phyloP scores from a whole-genome alignment of 2,797 vertebrate genomes.

The Hydrocynus forskahlii region DNA sequence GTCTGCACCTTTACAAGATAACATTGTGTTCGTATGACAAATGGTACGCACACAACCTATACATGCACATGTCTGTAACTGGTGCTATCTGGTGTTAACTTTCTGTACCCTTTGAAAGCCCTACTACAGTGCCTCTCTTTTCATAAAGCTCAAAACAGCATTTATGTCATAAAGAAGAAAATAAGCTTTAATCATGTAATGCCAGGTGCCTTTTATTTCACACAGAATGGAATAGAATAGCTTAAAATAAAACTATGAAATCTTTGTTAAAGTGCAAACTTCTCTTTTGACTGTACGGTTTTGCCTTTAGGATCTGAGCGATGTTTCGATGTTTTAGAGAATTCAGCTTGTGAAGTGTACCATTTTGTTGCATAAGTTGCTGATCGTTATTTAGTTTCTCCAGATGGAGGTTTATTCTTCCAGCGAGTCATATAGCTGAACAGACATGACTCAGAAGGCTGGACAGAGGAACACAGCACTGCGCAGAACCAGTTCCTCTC shows the following conservation, averaged over 20 bases:
- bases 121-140: neutral
- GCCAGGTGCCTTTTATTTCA: too few relatives aligned
- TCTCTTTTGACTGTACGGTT: neutral
- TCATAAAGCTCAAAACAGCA: neutral
- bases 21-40: neutral
- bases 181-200: too few relatives aligned
- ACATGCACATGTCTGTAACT: too few relatives aligned
- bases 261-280: too few relatives aligned
- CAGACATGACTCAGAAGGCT: slow-evolving; percentile 33
- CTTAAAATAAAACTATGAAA: too few relatives aligned
- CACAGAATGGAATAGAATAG: too few relatives aligned
- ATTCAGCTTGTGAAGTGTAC: neutral
- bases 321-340: neutral
- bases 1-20: neutral
- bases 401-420: slow-evolving; percentile 25
- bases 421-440: slow-evolving; percentile 19
- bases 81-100: too few relatives aligned
- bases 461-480: neutral
- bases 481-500: neutral
- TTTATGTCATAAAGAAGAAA: neutral
- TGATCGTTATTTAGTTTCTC: neutral
- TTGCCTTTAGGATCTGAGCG: neutral
- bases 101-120: neutral
- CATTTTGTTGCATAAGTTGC: neutral
- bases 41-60: neutral